Evolutionary conservation across 1,140 invertebrate genomes (phyloP).

Genomic region (Trichonephila inaurata): DNA sequence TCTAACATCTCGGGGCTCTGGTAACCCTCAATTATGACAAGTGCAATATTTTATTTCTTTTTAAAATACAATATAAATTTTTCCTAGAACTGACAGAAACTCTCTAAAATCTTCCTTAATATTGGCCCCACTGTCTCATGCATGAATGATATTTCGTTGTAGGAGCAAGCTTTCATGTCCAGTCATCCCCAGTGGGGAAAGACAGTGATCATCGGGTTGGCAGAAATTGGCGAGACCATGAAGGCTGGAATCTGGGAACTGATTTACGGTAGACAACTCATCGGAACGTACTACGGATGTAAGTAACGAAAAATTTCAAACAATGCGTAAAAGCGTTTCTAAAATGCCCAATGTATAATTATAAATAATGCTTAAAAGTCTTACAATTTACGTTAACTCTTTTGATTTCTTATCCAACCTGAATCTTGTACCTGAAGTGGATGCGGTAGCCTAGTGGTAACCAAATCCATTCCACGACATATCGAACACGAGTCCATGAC

Average conservation of each 20-base stretch:
- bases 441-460: not conserved
- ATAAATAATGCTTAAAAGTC: not conserved
- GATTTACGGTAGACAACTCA: conserved; percentile 89
- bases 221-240: conserved; percentile 82
- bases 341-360: not conserved
- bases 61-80: too few species aligned
- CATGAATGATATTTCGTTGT: not conserved
- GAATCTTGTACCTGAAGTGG: not conserved
- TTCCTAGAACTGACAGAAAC: too few species aligned
- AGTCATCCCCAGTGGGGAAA: conserved; percentile 99
- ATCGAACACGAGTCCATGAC: too few species aligned
- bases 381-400: not conserved
- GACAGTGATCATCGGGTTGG: conserved; percentile 97
- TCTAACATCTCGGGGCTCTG: too few species aligned
- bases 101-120: too few species aligned
- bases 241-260: conserved; percentile 94
- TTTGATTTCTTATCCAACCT: not conserved
- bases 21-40: too few species aligned
- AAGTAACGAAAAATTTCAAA: not conserved
- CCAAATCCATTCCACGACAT: not conserved
- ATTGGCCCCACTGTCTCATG: not conserved
- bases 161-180: conserved; percentile 92
- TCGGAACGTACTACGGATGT: conserved; percentile 74
- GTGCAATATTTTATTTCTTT: too few species aligned
- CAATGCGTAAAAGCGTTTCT: not conserved